phyloP scores from a whole-genome alignment of 2,888 invertebrate genomes.

The Trichopria drosophilae region DNA sequence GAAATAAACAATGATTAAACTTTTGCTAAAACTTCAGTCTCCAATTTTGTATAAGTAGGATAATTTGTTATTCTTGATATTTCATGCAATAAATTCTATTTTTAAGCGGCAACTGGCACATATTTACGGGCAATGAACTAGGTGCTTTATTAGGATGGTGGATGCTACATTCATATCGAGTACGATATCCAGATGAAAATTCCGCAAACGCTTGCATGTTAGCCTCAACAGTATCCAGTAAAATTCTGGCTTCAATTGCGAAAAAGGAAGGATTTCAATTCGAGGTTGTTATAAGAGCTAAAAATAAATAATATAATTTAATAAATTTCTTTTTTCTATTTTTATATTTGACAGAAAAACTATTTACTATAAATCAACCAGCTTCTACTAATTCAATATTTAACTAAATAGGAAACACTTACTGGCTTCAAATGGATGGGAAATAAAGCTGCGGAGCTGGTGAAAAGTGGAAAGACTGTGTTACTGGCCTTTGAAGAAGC shows the following conservation, averaged over 20 bases:
- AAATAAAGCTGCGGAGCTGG: constrained; percentile 76
- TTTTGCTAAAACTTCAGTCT: too few relatives aligned
- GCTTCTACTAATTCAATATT: constrained; percentile 4
- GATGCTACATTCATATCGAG: constrained; percentile 69
- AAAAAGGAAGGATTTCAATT: constrained; percentile 75
- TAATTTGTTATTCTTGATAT: too few relatives aligned
- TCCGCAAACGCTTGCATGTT: constrained; percentile 76
- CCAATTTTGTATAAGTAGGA: too few relatives aligned
- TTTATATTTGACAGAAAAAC: constrained; percentile 4
- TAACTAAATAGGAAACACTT: constrained; percentile 76
- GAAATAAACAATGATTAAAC: too few relatives aligned
- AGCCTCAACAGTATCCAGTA: constrained; percentile 95
- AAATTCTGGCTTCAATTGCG: constrained; percentile 84
- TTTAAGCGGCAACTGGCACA: constrained; percentile 75
- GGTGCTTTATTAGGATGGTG: constrained; percentile 96
- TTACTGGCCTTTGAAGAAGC: constrained; percentile 98
- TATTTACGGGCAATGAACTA: constrained; percentile 94
- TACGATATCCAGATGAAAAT: constrained; percentile 58
- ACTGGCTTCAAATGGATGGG: constrained; percentile 99
- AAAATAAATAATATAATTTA: constrained; percentile 6
- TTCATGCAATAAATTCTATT: too few relatives aligned
- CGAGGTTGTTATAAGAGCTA: constrained; percentile 55
- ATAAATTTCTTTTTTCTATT: constrained; percentile 7
- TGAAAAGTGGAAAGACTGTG: constrained; percentile 73
- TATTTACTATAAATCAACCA: constrained; percentile 6